A percentile compares a stretch with the other conserved stretches of the same genome.
phyloP scores from a whole-genome alignment of 2,888 invertebrate species.

The Antitype chi region DNA sequence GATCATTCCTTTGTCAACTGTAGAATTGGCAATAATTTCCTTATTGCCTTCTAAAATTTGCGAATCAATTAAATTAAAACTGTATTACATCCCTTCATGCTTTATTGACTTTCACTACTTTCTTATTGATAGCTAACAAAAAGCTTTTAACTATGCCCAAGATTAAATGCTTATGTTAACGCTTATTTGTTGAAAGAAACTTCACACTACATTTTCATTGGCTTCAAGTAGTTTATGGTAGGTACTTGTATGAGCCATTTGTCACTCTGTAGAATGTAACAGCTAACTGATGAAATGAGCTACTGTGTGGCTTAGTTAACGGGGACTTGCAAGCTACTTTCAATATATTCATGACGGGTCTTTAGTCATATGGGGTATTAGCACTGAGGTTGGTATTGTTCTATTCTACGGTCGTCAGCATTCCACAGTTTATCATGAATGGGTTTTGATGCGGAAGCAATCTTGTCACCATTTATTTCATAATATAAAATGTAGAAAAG shows the following conservation, averaged over 20 bases:
- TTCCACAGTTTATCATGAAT: background rate
- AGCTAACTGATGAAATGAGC: slow-evolving; percentile 39
- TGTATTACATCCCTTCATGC: slow-evolving; percentile 4
- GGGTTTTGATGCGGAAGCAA: background rate
- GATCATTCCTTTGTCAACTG: too few species aligned
- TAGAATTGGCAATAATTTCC: background rate
- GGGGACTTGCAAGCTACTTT: slow-evolving; percentile 7
- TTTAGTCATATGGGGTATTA: slow-evolving; percentile 11
- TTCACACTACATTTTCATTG: slow-evolving; percentile 14
- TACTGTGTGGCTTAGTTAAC: slow-evolving; percentile 26
- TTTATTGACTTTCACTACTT: slow-evolving; percentile 76
- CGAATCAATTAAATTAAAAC: slow-evolving; percentile 22
- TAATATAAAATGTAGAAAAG: background rate
- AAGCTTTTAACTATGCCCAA: slow-evolving; percentile 70
- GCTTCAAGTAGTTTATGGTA: background rate
- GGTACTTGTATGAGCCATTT: slow-evolving; percentile 19
- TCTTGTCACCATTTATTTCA: background rate
- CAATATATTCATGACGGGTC: slow-evolving; percentile 18
- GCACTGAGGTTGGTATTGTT: slow-evolving; percentile 18
- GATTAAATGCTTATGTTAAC: slow-evolving; percentile 61
- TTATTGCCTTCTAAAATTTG: slow-evolving; percentile 4
- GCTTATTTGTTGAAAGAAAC: slow-evolving; percentile 17
- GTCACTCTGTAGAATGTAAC: slow-evolving; percentile 39
- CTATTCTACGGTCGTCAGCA: background rate
- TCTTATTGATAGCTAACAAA: slow-evolving; percentile 71